Percentiles rank a stretch among this genome's conserved stretches.
Evolutionary conservation across 2,113 vertebrate species (phyloP).

Genomic region (Hyperoodon ampullatus): DNA sequence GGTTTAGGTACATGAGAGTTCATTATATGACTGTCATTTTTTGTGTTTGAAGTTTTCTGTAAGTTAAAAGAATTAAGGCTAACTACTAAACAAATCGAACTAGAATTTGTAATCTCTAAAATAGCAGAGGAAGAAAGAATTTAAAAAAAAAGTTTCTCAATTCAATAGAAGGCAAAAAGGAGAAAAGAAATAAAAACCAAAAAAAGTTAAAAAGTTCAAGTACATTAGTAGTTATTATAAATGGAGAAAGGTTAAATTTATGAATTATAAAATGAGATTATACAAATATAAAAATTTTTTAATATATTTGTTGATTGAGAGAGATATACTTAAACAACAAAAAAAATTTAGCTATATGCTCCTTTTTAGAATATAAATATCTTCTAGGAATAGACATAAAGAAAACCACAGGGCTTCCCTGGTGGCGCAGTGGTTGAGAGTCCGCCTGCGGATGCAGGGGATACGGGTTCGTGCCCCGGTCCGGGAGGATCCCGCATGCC

Average conservation of each 20-base stretch:
- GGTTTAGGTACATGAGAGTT: background rate
- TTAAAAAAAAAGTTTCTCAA: background rate
- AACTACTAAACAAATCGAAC: background rate
- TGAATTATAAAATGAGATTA: background rate
- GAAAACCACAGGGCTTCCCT: background rate
- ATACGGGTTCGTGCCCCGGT: too few species aligned
- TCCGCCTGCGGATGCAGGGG: too few species aligned
- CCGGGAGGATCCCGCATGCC: too few species aligned
- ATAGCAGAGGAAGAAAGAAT: background rate
- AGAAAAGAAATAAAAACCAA: background rate
- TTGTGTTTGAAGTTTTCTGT: background rate
- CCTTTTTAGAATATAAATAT: background rate
- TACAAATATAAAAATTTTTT: background rate
- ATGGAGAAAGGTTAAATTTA: background rate
- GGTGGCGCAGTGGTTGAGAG: too few species aligned
- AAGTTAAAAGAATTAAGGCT: background rate
- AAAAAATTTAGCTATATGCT: background rate
- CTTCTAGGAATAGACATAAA: background rate
- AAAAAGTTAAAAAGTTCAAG: background rate
- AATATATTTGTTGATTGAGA: background rate
- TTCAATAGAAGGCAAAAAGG: background rate
- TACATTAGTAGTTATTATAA: background rate
- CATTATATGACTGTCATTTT: background rate
- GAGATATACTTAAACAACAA: background rate
- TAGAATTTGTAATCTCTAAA: background rate